phyloP scores from a whole-genome alignment of 2,797 vertebrate genomes.

The Molossus molossus region DNA sequence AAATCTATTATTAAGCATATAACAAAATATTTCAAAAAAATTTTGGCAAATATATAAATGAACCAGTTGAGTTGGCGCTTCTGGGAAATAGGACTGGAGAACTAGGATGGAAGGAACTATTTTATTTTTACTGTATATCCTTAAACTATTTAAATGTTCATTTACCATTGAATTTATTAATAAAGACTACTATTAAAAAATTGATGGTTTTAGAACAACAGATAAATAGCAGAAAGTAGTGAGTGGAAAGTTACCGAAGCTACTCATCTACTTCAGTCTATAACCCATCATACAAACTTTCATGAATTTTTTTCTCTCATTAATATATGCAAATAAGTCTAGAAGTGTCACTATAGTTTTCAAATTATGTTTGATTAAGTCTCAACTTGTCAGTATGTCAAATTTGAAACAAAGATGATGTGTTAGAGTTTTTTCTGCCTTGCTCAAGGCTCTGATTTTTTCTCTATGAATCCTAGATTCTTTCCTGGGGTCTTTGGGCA shows the following conservation, averaged over 20 bases:
- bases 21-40: background rate
- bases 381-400: background rate
- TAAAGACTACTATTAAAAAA: background rate
- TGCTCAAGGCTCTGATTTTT: background rate
- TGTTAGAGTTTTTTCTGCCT: background rate
- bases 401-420: background rate
- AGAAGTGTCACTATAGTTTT: background rate
- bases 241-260: background rate
- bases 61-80: background rate
- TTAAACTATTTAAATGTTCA: background rate
- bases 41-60: background rate
- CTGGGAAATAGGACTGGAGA: background rate
- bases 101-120: background rate
- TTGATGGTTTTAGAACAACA: background rate
- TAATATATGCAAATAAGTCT: background rate
- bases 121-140: conserved; percentile 40
- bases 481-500: background rate
- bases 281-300: background rate
- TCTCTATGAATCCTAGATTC: background rate
- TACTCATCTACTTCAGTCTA: background rate
- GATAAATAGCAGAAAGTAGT: background rate
- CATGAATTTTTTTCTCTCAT: background rate
- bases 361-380: conserved; percentile 8
- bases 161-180: background rate
- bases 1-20: background rate